Base-by-base conservation (phyloP, 2,113 vertebrate species). In the Melanerpes aurifrons region DNA sequence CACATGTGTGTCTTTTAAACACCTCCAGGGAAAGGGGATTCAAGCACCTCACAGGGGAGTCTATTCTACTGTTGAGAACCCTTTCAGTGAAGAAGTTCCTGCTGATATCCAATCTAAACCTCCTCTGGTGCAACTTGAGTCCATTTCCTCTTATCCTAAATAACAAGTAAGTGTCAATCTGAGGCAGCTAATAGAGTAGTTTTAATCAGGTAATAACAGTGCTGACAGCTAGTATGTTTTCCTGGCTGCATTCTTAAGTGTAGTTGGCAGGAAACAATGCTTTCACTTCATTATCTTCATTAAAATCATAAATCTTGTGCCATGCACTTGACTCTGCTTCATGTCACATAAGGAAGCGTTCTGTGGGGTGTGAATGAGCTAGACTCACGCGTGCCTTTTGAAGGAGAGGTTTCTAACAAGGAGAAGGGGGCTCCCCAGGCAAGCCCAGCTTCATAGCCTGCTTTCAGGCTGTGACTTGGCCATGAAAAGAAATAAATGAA, bases 291-390 rank as follows among this genome's bases (percentile, higher is more conserved):
- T 82, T 57, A 20, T 66, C 14, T 50, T 67, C 29, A 37, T 35
- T 62, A 28, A 66, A 59, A 71, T 43, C 26, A 7, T 26, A 18
- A 31, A 0, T 84, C 40, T 31, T 6, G 6, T 87, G 71, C 82
- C 50, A 16, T 6, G 19, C 3, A 0, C 53, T 86, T 0, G 0
- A 6, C 50, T 35, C 40, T 31, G 22, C 40, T 47, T n/a, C 14
- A 1, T 2, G 0, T 29, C 10, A 1, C 54, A 19, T 10, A 28
- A 37, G 68, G 86, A 32, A 32, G 6, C 0, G 0, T 37, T 73
- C 64, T 31, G 37, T 77, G 61, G 10, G 10, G 18, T 32, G 35
- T 1, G 16, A 4, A 6, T n/a, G 63, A 67, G 70, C 40, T 67
- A 35, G n/a, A n/a, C 54, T 26, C 25, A 3, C 11, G 12, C 29